These are phyloP conservation scores for Trichonephila clavata DNA, from an alignment of 1,140 invertebrate genomes.

Conservation along the genomic window DNA sequence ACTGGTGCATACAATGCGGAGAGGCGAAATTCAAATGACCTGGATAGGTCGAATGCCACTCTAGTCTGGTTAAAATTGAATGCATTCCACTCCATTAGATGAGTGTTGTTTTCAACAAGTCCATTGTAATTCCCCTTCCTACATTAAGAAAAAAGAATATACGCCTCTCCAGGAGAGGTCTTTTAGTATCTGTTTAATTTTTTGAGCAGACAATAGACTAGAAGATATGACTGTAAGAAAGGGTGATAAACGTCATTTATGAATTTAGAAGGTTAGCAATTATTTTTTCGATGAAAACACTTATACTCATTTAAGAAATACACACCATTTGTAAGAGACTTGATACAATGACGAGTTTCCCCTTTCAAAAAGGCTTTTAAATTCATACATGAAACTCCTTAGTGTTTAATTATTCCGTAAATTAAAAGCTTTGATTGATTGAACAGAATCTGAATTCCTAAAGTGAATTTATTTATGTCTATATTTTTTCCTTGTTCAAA, in stretches of 20 bases:
- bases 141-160: not conserved
- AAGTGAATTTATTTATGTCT: too few species aligned
- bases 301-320: too few species aligned
- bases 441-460: too few species aligned
- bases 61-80: slow-evolving; percentile 29
- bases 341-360: too few species aligned
- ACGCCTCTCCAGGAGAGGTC: not conserved
- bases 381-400: too few species aligned
- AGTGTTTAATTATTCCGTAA: too few species aligned
- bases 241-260: not conserved
- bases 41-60: slow-evolving; percentile 17
- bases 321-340: too few species aligned
- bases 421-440: too few species aligned
- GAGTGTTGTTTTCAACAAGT: slow-evolving; percentile 31
- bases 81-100: not conserved
- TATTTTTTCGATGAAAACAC: too few species aligned
- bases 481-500: too few species aligned
- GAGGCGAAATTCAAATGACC: not conserved
- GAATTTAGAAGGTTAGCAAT: too few species aligned
- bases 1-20: not conserved
- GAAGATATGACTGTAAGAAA: not conserved
- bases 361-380: too few species aligned
- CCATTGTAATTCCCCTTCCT: not conserved
- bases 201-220: not conserved
- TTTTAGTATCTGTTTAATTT: not conserved